Conservation (phyloP, 2,888 invertebrate genomes). For the Drosophila macrothrix region DNA sequence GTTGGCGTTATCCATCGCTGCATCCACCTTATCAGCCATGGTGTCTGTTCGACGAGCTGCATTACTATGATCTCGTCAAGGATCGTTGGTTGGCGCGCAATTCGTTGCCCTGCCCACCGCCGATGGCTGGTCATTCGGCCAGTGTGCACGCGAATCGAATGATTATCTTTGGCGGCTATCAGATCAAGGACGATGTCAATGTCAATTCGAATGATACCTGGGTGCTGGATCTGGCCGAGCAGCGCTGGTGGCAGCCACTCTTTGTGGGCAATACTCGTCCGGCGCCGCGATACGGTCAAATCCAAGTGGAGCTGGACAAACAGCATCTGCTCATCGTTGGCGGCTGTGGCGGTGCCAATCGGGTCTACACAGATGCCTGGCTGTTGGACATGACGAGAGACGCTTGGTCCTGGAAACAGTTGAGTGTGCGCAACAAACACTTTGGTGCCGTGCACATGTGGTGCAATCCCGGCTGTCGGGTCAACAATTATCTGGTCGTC, state of each 20-base stretch:
- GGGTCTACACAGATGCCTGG: slow-evolving; percentile 96
- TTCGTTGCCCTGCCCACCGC: slow-evolving; percentile 78
- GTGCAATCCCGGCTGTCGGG: slow-evolving; percentile 96
- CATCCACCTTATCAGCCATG: slow-evolving; percentile 94
- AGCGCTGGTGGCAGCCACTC: slow-evolving; percentile 91
- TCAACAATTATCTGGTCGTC: slow-evolving; percentile 91
- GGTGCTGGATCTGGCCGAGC: slow-evolving; percentile 92
- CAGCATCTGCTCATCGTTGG: slow-evolving; percentile 92
- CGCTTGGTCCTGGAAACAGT: slow-evolving; percentile 90
- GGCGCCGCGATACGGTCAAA: slow-evolving; percentile 95
- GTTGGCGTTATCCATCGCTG: slow-evolving; percentile 96
- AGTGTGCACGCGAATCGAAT: slow-evolving; percentile 92
- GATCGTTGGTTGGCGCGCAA: slow-evolving; percentile 90
- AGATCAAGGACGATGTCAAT: slow-evolving; percentile 86
- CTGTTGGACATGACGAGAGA: slow-evolving; percentile 90
- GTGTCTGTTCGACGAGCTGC: slow-evolving; percentile 96
- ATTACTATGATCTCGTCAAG: slow-evolving; percentile 92
- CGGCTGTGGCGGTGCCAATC: slow-evolving; percentile 94
- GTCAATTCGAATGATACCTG: slow-evolving; percentile 93
- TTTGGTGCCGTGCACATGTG: slow-evolving; percentile 95
- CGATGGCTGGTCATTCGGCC: slow-evolving; percentile 96
- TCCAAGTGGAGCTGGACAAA: slow-evolving; percentile 93
- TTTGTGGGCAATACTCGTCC: slow-evolving; percentile 89
- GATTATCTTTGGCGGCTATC: slow-evolving; percentile 92
- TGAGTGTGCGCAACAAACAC: slow-evolving; percentile 91